Base-by-base conservation (phyloP, 2,113 vertebrate species). In the Carollia perspicillata region DNA sequence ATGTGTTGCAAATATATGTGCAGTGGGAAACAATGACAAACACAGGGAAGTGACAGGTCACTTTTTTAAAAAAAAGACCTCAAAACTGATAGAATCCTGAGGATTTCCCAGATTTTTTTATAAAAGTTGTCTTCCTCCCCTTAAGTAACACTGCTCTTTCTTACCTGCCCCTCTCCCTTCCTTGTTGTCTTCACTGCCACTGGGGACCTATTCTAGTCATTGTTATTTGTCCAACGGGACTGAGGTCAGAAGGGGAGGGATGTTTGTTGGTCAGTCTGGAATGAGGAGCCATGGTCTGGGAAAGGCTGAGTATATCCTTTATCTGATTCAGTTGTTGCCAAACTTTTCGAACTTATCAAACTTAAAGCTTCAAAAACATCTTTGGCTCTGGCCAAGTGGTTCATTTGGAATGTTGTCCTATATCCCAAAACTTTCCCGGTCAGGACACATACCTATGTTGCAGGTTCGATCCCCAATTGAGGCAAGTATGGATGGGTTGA, bases 11-110 rank as follows among this genome's bases (percentile, higher is more conserved):
- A 89, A 79, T 63, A 42, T 63, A 69, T 85, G 78, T 69, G 60
- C 75, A 18, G n/a, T 85, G 71, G 89, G 69, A 95, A 97, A 93
- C 55, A 71, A 74, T 84, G 87, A 89, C 83, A 37, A 58, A 80
- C 9, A 71, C 47, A 58, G 93, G 92, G 53, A 84, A 83, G n/a
- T 60, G 92, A 84, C 71, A 4, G 79, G 72, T 33, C 83, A 51
- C 37, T 37, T 78, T 78, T 66, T 22, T 4, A 49, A 79, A 94
- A 42, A 42, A 95, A 68, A 87, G 86, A 28, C 20, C 26, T 71
- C 84, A n/a, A 71, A 60, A 66, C 28, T 10, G 40, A 28, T 17
- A 53, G 92, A 85, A 35, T 63, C 20, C 77, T 40, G 40, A 86
- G 51, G 30, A 26, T 40, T 90, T 87, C 60, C 75, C 11, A 28